phyloP scores from a whole-genome alignment of 2,888 invertebrate genomes.

The Harpagoxenus sublaevis region DNA sequence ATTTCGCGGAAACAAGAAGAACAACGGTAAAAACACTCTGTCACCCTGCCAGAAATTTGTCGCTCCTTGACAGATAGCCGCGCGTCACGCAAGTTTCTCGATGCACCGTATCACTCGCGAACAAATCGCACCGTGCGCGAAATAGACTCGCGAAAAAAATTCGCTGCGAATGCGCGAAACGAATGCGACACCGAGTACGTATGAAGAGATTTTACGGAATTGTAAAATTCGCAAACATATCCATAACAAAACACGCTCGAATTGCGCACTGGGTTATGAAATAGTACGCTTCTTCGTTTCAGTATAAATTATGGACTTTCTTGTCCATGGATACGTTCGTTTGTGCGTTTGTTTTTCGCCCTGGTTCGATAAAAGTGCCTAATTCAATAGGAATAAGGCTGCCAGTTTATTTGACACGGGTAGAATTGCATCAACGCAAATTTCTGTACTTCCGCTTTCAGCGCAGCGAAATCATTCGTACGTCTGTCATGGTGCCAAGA shows the following conservation, averaged over 20 bases:
- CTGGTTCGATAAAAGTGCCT: neutral
- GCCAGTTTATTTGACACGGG: neutral
- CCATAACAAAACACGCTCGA: neutral
- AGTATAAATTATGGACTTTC: neutral
- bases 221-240: neutral
- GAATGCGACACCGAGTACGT: neutral
- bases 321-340: neutral
- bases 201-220: neutral
- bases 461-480: conserved; percentile 6
- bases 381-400: neutral
- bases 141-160: neutral
- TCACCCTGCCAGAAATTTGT: conserved; percentile 22
- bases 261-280: neutral
- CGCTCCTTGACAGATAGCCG: neutral
- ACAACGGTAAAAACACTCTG: neutral
- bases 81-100: neutral
- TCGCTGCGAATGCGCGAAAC: neutral
- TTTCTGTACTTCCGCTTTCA: neutral
- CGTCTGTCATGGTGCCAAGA: conserved; percentile 70
- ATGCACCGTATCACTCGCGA: neutral
- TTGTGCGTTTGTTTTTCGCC: neutral
- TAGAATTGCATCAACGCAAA: neutral
- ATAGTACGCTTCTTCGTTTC: neutral
- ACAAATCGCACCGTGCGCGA: neutral
- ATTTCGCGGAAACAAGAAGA: conserved; percentile 39